Percentiles rank a stretch among this genome's conserved stretches.
Evolutionary conservation across 2,113 vertebrate genomes (phyloP).

Genomic region (Quiscalus mexicanus): DNA sequence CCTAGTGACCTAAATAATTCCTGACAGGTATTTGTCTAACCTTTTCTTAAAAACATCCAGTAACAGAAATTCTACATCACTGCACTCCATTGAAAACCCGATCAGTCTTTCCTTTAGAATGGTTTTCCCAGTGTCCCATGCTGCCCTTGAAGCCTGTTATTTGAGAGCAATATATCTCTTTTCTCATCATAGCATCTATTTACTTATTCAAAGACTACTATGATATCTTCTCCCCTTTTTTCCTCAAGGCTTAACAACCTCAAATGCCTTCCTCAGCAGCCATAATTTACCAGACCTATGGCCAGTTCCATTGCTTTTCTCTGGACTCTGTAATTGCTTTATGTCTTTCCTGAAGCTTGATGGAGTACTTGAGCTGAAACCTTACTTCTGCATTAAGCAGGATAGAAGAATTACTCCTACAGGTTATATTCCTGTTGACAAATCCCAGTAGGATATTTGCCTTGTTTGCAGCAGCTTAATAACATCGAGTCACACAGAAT

Average conservation of each 20-base stretch:
- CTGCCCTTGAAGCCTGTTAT: background rate
- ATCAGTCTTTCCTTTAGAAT: background rate
- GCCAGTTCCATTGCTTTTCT: background rate
- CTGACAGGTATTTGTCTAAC: constrained; percentile 40
- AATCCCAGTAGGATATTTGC: constrained; percentile 35
- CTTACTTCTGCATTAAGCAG: background rate
- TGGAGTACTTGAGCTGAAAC: constrained; percentile 49
- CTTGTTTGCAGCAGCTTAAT: constrained; percentile 47
- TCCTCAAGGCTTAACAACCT: background rate
- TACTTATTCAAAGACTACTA: constrained; percentile 12
- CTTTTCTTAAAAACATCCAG: constrained; percentile 25
- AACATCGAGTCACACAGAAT: constrained; percentile 49
- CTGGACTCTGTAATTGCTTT: constrained; percentile 25
- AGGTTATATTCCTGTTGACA: constrained; percentile 53
- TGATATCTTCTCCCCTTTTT: background rate
- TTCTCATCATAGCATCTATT: background rate
- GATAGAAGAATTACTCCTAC: constrained; percentile 42
- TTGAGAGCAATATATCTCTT: background rate
- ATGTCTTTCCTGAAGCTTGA: constrained; percentile 26
- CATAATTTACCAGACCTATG: background rate
- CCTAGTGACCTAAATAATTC: constrained; percentile 31
- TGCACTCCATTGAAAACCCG: background rate
- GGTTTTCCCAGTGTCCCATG: background rate
- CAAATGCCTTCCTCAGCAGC: background rate
- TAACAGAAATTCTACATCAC: constrained; percentile 28